Conservation (phyloP, 2,797 vertebrate genomes). For the Xyrichtys novacula region DNA sequence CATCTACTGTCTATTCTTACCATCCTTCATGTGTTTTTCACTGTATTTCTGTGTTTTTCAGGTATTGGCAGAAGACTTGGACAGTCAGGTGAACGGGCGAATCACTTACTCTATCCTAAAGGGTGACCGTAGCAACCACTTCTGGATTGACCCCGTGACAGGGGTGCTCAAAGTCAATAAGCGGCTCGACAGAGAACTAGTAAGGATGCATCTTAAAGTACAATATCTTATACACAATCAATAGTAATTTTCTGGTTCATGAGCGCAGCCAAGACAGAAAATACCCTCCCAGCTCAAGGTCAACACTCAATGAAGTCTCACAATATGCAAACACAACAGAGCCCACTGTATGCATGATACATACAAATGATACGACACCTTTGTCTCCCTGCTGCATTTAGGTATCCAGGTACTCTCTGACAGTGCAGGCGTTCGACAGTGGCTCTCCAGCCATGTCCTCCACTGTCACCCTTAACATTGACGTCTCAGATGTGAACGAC, state of each 20-base stretch:
- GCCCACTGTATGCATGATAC: slow-evolving; percentile 23
- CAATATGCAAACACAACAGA: slow-evolving; percentile 40
- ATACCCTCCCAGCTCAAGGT: slow-evolving; percentile 53
- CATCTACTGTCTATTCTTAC: neutral
- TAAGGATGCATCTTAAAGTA: slow-evolving; percentile 76
- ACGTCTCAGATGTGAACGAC: slow-evolving; percentile 97
- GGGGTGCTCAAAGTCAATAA: slow-evolving; percentile 96
- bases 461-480: slow-evolving; percentile 93
- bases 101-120: slow-evolving; percentile 93
- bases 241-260: slow-evolving; percentile 70
- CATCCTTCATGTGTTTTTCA: neutral
- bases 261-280: slow-evolving; percentile 46
- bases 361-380: slow-evolving; percentile 29
- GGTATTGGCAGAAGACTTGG: slow-evolving; percentile 94
- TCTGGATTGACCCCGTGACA: slow-evolving; percentile 91
- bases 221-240: slow-evolving; percentile 63
- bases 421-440: slow-evolving; percentile 94
- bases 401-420: slow-evolving; percentile 94
- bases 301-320: slow-evolving; percentile 32
- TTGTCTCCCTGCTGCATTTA: slow-evolving; percentile 37
- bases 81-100: slow-evolving; percentile 92
- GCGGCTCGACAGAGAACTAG: slow-evolving; percentile 94
- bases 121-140: slow-evolving; percentile 94
- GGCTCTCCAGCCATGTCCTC: slow-evolving; percentile 92
- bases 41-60: slow-evolving; percentile 57